These are phyloP conservation scores for Platorchestia sp. DNA, from an alignment of 1,140 invertebrate species.

Conservation along the genomic window DNA sequence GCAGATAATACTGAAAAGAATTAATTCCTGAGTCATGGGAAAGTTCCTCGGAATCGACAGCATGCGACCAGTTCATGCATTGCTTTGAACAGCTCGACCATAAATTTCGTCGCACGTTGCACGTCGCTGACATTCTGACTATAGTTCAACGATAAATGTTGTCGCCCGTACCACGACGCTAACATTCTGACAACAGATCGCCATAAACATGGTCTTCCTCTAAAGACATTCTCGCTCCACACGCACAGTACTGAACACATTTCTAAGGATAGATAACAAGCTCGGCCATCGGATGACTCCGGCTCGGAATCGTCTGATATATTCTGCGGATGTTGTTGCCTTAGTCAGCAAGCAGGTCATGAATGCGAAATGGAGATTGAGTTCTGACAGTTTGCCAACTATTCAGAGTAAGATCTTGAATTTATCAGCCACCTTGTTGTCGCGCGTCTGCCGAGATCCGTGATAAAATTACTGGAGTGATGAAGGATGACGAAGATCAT, in stretches of 20 bases:
- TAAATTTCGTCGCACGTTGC: background rate
- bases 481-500: background rate
- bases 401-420: background rate
- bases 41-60: background rate
- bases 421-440: background rate
- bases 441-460: background rate
- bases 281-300: background rate
- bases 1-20: too few species aligned
- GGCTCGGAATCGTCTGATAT: background rate
- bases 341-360: slow-evolving; percentile 12
- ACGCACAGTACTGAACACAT: background rate
- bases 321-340: background rate
- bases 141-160: too few species aligned
- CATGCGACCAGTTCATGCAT: background rate
- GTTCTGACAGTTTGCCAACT: background rate
- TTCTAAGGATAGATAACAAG: background rate
- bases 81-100: background rate
- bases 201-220: too few species aligned
- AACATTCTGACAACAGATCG: too few species aligned
- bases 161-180: too few species aligned
- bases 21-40: too few species aligned
- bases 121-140: background rate
- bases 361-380: slow-evolving; percentile 39
- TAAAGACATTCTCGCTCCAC: background rate
- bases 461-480: background rate